Evolutionary conservation across 2,797 vertebrate species (phyloP), one percentile per base, ranked within the genome.

Genomic region (Margarornis squamiger): DNA sequence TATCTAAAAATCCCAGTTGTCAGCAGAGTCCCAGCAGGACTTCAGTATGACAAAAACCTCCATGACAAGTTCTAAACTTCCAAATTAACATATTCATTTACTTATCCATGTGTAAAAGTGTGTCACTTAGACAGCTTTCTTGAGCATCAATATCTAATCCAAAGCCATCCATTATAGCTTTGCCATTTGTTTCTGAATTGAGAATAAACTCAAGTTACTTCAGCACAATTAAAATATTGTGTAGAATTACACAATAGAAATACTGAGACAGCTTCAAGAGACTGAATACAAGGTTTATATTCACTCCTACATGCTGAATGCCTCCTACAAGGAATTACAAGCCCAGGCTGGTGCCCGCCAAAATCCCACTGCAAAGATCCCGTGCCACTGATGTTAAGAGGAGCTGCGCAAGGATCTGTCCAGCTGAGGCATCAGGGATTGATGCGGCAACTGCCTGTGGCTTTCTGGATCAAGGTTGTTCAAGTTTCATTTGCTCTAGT

Each of bases 201-300:
- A 93, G 45, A 94, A 86, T 66, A 85, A 92, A 86, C 62, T 75
- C 39, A 41, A 71, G 36, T 93, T 76, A 80, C 29, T 91, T 48
- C 58, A 92, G 34, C 51, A 86, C 48, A 90, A 75, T 4, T 38
- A 63, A 88, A 91, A 92, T 62, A 67, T 5, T 90, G 76, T 87
- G 29, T 36, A 76, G 36, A 88, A 86, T 41, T 59, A 72, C 46
- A 88, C 76, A 83, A 81, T 0, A 88, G 66, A 93, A 85, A 82
- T 63, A 82, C 7, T 78, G 58, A 91, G 62, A 73, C 17, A 24
- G 66, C 79, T 81, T 72, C 34, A 66, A 88, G 59, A 77, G 26
- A 86, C 62, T 63, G 66, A 91, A 86, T 74, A 77, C 26, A 51
- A 91, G 76, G 38, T 65, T 91, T 80, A 68, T 75, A 72, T 66